Evolutionary conservation across 2,113 vertebrate genomes (phyloP).

Genomic region (Odocoileus virginianus): DNA sequence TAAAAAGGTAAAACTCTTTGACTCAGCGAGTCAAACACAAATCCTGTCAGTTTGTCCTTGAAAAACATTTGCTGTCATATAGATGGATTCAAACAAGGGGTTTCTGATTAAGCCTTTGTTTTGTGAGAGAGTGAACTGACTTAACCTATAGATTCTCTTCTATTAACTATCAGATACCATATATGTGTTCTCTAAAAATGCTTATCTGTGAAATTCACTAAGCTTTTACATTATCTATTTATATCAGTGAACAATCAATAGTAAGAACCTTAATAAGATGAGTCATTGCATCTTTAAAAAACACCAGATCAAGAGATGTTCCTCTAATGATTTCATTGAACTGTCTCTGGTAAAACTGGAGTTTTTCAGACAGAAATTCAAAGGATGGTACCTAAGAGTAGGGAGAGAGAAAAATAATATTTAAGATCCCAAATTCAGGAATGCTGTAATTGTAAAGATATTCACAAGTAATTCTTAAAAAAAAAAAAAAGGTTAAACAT

Average conservation of each 20-base stretch:
- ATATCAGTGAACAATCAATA: not conserved
- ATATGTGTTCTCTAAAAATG: not conserved
- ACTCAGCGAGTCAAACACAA: not conserved
- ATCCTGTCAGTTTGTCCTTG: not conserved
- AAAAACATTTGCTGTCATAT: not conserved
- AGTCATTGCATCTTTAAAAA: constrained; percentile 87
- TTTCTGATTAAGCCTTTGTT: not conserved
- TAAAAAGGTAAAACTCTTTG: not conserved
- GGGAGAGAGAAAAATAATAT: not conserved
- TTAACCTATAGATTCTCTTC: not conserved
- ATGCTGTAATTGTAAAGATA: not conserved
- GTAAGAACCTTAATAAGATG: constrained; percentile 83
- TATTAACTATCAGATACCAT: not conserved
- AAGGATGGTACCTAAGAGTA: constrained; percentile 76
- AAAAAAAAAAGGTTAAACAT: not conserved
- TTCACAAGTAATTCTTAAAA: not conserved
- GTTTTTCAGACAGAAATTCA: constrained; percentile 79
- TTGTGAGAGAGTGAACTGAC: not conserved
- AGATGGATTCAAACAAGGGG: not conserved
- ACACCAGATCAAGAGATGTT: constrained; percentile 82
- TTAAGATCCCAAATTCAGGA: not conserved
- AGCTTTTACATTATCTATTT: not conserved
- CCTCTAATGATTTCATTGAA: constrained; percentile 84
- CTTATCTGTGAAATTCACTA: not conserved
- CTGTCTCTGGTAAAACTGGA: constrained; percentile 79